A percentile compares a stretch with the other conserved stretches of the same genome.
These are phyloP conservation scores for Limnephilus auricula DNA, from an alignment of 2,888 invertebrate genomes.

Conservation along the genomic window DNA sequence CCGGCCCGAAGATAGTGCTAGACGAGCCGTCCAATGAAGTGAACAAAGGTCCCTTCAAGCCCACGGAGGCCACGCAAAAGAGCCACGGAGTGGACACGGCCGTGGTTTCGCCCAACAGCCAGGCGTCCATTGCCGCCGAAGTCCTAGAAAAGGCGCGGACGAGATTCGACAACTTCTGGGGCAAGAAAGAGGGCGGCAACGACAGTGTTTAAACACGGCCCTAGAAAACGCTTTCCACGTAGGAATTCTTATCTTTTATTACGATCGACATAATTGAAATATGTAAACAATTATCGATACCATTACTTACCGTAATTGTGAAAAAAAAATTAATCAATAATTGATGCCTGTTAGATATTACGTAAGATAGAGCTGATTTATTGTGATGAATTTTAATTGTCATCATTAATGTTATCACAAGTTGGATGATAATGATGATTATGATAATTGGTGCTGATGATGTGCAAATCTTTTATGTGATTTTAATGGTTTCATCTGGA, in stretches of 20 bases:
- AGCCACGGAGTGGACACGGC: slow-evolving; percentile 79
- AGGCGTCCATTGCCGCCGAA: slow-evolving; percentile 82
- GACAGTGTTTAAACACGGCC: slow-evolving; percentile 68
- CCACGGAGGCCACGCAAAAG: slow-evolving; percentile 75
- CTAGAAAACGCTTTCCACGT: slow-evolving; percentile 59
- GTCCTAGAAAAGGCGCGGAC: slow-evolving; percentile 89
- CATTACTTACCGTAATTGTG: slow-evolving; percentile 9
- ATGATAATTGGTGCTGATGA: slow-evolving; percentile 19
- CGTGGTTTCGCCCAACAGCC: slow-evolving; percentile 73
- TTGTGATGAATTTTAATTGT: slow-evolving; percentile 5
- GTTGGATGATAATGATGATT: neutral
- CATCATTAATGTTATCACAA: neutral
- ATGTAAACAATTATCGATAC: neutral
- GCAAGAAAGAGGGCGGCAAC: slow-evolving; percentile 82
- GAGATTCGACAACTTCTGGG: slow-evolving; percentile 92
- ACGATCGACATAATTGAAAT: neutral
- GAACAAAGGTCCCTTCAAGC: slow-evolving; percentile 70
- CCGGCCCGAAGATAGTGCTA: slow-evolving; percentile 73
- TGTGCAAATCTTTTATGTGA: slow-evolving; percentile 26
- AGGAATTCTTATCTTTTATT: slow-evolving; percentile 37
- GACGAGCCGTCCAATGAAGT: slow-evolving; percentile 78
- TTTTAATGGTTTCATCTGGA: neutral
- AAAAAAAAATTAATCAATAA: slow-evolving; percentile 50
- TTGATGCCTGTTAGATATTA: slow-evolving; percentile 64
- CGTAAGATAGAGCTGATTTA: slow-evolving; percentile 58